These are phyloP conservation scores for Ophonus ardosiacus DNA, from an alignment of 2,888 invertebrate species.

Conservation along the genomic window DNA sequence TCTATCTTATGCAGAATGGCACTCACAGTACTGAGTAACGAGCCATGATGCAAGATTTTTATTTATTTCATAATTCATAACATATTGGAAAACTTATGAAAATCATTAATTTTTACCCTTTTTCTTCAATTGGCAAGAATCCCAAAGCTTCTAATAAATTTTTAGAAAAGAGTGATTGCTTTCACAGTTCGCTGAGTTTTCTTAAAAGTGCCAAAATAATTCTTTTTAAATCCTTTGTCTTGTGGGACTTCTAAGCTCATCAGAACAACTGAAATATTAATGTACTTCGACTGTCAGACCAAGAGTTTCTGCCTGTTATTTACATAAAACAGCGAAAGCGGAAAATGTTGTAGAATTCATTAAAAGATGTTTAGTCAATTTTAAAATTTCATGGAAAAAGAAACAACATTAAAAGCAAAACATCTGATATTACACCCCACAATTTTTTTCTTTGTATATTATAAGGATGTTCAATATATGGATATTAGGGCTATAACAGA, in stretches of 20 bases:
- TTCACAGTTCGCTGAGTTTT: background rate
- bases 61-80: no score
- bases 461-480: no score
- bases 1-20: no score
- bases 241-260: slow-evolving; percentile 2
- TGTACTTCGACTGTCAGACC: slow-evolving; percentile 15
- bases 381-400: background rate
- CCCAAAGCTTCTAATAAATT: background rate
- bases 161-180: background rate
- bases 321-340: background rate
- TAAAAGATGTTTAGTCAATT: background rate
- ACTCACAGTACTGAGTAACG: no score
- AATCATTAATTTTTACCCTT: no score
- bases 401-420: no score
- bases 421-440: background rate
- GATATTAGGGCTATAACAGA: background rate
- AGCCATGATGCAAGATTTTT: no score
- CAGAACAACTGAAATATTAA: slow-evolving; percentile 22
- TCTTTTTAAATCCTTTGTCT: background rate
- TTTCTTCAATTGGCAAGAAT: no score
- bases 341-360: background rate
- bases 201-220: background rate
- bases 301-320: background rate
- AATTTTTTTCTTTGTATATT: no score
- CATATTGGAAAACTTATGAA: no score